A percentile compares a stretch with the other conserved stretches of the same genome.
These are phyloP conservation scores for Rhea americana DNA, from an alignment of 2,113 vertebrate genomes.

Conservation along the genomic window DNA sequence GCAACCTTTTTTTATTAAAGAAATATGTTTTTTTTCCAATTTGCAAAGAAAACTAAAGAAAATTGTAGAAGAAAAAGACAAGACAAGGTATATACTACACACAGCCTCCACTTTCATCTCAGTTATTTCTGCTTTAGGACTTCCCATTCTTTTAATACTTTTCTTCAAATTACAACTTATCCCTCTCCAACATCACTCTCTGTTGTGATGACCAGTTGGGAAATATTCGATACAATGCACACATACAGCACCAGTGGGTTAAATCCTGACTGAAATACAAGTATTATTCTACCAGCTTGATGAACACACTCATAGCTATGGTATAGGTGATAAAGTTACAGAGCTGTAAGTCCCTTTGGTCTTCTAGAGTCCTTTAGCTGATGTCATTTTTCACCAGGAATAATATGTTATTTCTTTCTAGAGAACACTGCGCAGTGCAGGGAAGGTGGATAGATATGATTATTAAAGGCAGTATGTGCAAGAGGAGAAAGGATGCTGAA, in stretches of 20 bases:
- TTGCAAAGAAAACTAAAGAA: neutral
- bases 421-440: neutral
- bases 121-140: neutral
- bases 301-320: constrained; percentile 61
- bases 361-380: constrained; percentile 41
- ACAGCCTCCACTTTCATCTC: neutral
- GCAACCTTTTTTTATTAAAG: neutral
- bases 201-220: neutral
- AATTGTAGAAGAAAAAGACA: neutral
- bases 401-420: constrained; percentile 51
- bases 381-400: constrained; percentile 61
- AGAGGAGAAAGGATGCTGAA: constrained; percentile 55
- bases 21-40: neutral
- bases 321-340: constrained; percentile 64
- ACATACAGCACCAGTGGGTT: neutral
- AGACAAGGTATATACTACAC: accelerated
- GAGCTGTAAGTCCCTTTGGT: constrained; percentile 62
- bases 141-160: neutral
- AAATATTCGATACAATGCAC: neutral
- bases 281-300: constrained; percentile 48
- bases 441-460: constrained; percentile 48
- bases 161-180: neutral
- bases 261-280: constrained; percentile 9
- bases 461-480: constrained; percentile 50
- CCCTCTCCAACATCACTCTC: neutral